Evolutionary conservation across 2,797 vertebrate genomes (phyloP).

Genomic region (Pangasius krempfi): DNA sequence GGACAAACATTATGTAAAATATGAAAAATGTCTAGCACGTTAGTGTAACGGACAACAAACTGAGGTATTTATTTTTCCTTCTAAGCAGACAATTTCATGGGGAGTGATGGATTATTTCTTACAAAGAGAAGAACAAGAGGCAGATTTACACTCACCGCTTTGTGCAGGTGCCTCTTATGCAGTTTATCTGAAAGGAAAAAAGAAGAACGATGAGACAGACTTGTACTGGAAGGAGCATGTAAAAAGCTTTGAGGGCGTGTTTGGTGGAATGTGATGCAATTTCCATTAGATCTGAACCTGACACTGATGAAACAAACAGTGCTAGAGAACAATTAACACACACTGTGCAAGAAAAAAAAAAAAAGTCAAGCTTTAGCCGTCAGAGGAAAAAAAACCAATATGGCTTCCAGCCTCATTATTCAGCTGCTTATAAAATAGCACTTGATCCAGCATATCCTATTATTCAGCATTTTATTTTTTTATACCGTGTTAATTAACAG

Average conservation of each 20-base stretch:
- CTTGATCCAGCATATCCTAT: not conserved
- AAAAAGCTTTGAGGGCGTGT: not conserved
- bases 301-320: too few relatives aligned
- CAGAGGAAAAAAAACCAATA: not conserved
- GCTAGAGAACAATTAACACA: not conserved
- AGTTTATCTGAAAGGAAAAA: conserved; percentile 80
- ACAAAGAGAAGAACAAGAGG: not conserved
- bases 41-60: not conserved
- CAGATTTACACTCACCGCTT: conserved; percentile 75
- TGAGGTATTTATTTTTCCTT: not conserved
- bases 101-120: not conserved
- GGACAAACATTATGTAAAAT: not conserved
- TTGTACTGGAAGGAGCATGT: not conserved
- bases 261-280: not conserved
- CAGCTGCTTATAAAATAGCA: not conserved
- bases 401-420: not conserved
- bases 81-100: not conserved
- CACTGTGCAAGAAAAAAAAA: not conserved
- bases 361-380: not conserved
- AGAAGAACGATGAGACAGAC: conserved; percentile 2
- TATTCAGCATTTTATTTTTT: not conserved
- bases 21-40: not conserved
- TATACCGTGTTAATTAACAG: too few relatives aligned
- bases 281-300: too few relatives aligned
- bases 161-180: conserved; percentile 79